Percentiles rank a stretch among this genome's conserved stretches.
These are phyloP conservation scores for Sinohyriopsis cumingii DNA, from an alignment of 2,888 invertebrate genomes.

Conservation along the genomic window DNA sequence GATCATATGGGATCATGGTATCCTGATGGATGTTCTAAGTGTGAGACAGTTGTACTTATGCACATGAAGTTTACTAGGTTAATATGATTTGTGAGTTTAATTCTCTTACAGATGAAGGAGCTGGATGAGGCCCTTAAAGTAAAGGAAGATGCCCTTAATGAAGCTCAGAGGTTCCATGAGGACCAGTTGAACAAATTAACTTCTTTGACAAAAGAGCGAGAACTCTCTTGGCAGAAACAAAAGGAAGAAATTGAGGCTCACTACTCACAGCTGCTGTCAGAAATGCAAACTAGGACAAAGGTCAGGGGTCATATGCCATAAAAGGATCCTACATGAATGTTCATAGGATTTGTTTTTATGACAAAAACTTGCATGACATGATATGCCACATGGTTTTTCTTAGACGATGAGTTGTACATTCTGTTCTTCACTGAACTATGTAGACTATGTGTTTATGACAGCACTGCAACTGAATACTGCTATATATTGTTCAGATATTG, in stretches of 20 bases:
- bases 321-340: neutral
- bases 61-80: neutral
- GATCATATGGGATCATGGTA: no score
- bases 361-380: no score
- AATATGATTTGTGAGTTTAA: conserved; percentile 5
- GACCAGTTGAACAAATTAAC: conserved; percentile 63
- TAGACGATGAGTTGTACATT: no score
- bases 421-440: no score
- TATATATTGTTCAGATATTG: no score
- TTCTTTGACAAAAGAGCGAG: conserved; percentile 57
- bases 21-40: neutral
- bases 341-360: no score
- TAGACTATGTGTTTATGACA: no score
- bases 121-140: conserved; percentile 47
- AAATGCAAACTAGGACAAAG: conserved; percentile 64
- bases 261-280: conserved; percentile 61
- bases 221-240: conserved; percentile 64
- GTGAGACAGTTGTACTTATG: neutral
- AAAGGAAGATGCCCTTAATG: conserved; percentile 53
- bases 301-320: conserved; percentile 25
- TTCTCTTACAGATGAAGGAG: conserved; percentile 44
- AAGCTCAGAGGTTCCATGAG: conserved; percentile 60
- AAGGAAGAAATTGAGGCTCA: conserved; percentile 67
- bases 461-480: no score
- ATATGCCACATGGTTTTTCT: no score